These are phyloP conservation scores for Neuroscelio doddi DNA, from an alignment of 2,888 invertebrate genomes.

Conservation along the genomic window DNA sequence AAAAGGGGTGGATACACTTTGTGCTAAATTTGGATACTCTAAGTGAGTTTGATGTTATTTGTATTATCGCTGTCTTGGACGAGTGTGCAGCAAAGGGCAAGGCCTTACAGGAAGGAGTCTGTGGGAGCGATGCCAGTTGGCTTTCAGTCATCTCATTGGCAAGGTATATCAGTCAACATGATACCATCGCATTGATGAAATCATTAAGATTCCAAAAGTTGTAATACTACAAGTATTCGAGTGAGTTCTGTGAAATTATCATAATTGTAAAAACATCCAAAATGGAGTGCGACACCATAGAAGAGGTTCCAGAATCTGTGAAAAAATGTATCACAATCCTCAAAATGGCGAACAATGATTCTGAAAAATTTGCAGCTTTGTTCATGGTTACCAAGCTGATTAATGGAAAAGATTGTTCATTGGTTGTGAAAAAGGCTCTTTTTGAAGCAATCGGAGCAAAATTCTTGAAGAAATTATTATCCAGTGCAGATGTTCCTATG, in stretches of 20 bases:
- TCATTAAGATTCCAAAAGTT: conserved; percentile 26
- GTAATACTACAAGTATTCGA: conserved; percentile 25
- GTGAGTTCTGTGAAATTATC: conserved; percentile 3
- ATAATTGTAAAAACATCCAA: not conserved
- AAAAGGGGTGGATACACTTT: conserved; percentile 38
- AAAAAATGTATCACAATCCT: conserved; percentile 88
- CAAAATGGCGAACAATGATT: conserved; percentile 86
- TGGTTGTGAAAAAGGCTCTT: conserved; percentile 82
- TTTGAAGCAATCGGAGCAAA: conserved; percentile 93
- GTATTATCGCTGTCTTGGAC: conserved; percentile 28
- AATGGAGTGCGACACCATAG: conserved; percentile 35
- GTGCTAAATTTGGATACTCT: conserved; percentile 47
- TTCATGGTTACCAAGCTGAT: conserved; percentile 94
- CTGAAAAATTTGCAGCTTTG: conserved; percentile 92
- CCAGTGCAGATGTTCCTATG: conserved; percentile 83
- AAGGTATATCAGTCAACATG: conserved; percentile 34
- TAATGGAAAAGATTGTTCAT: conserved; percentile 85
- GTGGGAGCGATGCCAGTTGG: conserved; percentile 64
- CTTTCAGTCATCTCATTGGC: conserved; percentile 49
- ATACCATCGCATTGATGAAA: conserved; percentile 28
- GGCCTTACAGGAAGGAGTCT: conserved; percentile 59
- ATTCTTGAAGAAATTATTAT: conserved; percentile 86
- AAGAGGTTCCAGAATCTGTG: conserved; percentile 82
- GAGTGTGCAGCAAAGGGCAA: conserved; percentile 69
- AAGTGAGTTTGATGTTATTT: conserved; percentile 55